Evolutionary conservation across 2,888 invertebrate genomes (phyloP).

Genomic region (Plagodis pulveraria): DNA sequence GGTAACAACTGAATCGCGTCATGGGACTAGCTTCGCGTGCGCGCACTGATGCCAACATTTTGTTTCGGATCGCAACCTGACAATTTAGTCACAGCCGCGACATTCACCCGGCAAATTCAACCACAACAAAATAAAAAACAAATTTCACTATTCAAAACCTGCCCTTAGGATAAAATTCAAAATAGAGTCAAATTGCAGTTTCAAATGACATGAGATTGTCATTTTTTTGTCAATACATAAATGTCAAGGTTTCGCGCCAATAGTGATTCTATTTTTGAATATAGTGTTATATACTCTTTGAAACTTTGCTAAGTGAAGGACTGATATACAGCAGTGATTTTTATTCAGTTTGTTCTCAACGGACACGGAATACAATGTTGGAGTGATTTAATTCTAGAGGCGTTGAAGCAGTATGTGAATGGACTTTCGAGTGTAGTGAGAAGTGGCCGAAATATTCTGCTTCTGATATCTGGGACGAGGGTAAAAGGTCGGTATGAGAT

Average conservation of each 20-base stretch:
- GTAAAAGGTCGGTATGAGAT: constrained; percentile 47
- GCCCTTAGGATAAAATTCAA: constrained; percentile 1
- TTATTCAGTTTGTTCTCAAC: constrained; percentile 1
- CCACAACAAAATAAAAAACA: constrained; percentile 42
- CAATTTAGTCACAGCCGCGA: constrained; percentile 71
- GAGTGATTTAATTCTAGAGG: constrained; percentile 19
- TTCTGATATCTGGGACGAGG: constrained; percentile 44
- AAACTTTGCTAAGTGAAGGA: constrained; percentile 8
- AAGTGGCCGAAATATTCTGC: constrained; percentile 41
- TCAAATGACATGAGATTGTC: constrained; percentile 23
- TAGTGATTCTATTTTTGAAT: constrained; percentile 14
- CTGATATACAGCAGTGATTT: constrained; percentile 4
- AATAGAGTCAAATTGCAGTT: constrained; percentile 6
- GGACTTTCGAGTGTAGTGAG: constrained; percentile 39
- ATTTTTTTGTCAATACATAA: constrained; percentile 19
- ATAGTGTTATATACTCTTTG: constrained; percentile 9
- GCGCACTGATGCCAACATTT: constrained; percentile 67
- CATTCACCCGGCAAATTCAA: constrained; percentile 48
- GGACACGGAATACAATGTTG: constrained; percentile 7
- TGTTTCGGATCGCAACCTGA: constrained; percentile 70
- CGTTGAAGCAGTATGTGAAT: constrained; percentile 23
- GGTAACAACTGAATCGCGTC: constrained; percentile 53
- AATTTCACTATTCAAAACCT: constrained; percentile 12
- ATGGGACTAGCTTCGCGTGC: constrained; percentile 61
- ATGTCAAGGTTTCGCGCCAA: constrained; percentile 8